Conservation (phyloP, 2,888 invertebrate species). For the Kuschelorhynchus macadamiae region DNA sequence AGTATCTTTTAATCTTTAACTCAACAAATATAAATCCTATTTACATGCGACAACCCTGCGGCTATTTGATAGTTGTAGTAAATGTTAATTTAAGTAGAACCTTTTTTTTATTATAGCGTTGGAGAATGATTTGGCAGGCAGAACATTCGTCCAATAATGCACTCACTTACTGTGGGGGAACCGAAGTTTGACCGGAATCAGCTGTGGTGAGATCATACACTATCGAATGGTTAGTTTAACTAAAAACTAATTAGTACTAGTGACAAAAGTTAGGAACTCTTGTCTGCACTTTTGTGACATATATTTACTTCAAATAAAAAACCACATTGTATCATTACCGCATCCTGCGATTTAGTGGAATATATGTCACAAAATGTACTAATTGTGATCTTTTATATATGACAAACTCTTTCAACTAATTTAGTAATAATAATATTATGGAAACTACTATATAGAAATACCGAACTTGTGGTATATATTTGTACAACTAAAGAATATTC, state of each 20-base stretch:
- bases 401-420: not conserved
- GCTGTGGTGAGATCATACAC: constrained; percentile 64
- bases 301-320: constrained; percentile 4
- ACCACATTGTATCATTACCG: too few species aligned
- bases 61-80: not conserved
- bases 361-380: constrained; percentile 31
- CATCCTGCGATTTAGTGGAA: too few species aligned
- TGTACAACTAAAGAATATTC: constrained; percentile 26
- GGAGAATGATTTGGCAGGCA: constrained; percentile 70
- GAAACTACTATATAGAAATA: constrained; percentile 5
- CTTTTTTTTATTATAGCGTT: constrained; percentile 62
- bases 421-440: not conserved
- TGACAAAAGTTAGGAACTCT: constrained; percentile 5
- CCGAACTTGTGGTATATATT: constrained; percentile 30
- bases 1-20: too few species aligned
- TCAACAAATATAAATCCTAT: too few species aligned
- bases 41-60: too few species aligned
- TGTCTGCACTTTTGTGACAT: constrained; percentile 29
- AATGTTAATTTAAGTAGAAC: not conserved
- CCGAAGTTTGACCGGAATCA: constrained; percentile 70
- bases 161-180: constrained; percentile 69
- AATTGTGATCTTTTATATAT: constrained; percentile 26
- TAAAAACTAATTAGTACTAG: not conserved
- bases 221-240: constrained; percentile 67
- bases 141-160: constrained; percentile 68